phyloP scores from a whole-genome alignment of 2,113 vertebrate species.

The Paedocypris sp. region DNA sequence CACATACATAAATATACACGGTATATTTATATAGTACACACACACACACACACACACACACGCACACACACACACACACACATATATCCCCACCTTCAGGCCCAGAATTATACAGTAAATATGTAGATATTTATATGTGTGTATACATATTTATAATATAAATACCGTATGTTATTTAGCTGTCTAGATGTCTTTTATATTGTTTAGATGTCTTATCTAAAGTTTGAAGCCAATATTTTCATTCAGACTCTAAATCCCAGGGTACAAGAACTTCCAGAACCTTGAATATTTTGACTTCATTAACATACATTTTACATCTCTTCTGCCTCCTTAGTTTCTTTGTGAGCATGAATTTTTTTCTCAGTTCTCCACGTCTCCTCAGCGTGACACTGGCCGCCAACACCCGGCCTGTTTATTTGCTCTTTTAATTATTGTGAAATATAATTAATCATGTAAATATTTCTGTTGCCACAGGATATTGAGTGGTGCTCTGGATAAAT shows the following conservation, averaged over 20 bases:
- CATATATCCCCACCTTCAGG: too few relatives aligned
- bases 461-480: constrained; percentile 45
- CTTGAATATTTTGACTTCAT: constrained; percentile 60
- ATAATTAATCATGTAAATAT: constrained; percentile 59
- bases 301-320: constrained; percentile 49
- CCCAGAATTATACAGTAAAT: too few relatives aligned
- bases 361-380: constrained; percentile 29
- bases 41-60: too few relatives aligned
- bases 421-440: constrained; percentile 33
- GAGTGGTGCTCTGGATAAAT: constrained; percentile 12
- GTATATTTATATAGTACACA: too few relatives aligned
- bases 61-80: too few relatives aligned
- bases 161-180: neutral
- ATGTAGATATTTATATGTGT: too few relatives aligned
- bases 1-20: too few relatives aligned
- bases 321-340: constrained; percentile 46
- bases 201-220: constrained; percentile 48
- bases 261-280: constrained; percentile 35
- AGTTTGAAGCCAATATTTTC: constrained; percentile 53
- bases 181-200: neutral
- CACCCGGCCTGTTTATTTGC: constrained; percentile 30
- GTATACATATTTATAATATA: neutral
- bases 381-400: constrained; percentile 41
- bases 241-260: constrained; percentile 39
- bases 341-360: constrained; percentile 40